These are phyloP conservation scores for Triplophysa bombifrons DNA, from an alignment of 2,797 vertebrate genomes.

Conservation along the genomic window DNA sequence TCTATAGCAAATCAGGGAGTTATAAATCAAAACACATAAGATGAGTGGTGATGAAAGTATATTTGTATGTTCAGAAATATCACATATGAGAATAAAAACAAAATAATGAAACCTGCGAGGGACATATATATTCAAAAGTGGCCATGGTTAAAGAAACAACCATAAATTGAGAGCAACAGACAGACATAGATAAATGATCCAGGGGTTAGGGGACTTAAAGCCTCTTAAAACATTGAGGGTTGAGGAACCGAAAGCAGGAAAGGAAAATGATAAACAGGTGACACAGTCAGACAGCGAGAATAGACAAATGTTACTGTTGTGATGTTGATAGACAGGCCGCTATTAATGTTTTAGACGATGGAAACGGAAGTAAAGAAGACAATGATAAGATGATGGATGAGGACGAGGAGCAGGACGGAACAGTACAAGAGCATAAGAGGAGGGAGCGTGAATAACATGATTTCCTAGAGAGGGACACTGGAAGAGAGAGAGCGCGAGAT, in stretches of 20 bases:
- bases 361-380: conserved; percentile 66
- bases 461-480: conserved; percentile 33
- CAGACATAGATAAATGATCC: conserved; percentile 48
- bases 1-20: no score
- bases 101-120: no score
- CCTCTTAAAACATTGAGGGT: conserved; percentile 29
- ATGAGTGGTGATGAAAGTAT: no score
- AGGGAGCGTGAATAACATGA: conserved; percentile 16
- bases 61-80: no score
- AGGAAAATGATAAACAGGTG: conserved; percentile 50
- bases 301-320: conserved; percentile 60
- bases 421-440: conserved; percentile 40
- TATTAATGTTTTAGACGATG: conserved; percentile 71
- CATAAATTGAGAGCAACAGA: conserved; percentile 7
- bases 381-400: conserved; percentile 71
- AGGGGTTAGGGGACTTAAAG: conserved; percentile 42
- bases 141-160: background rate
- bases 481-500: conserved; percentile 43
- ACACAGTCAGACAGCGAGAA: conserved; percentile 31
- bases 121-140: background rate
- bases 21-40: no score
- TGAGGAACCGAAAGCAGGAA: conserved; percentile 8
- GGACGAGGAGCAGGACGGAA: conserved; percentile 49
- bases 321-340: conserved; percentile 64
- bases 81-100: no score